Percentiles rank a stretch among this genome's conserved stretches.
Evolutionary conservation across 2,113 vertebrate genomes (phyloP).

Genomic region (Rhagologus leucostigma): DNA sequence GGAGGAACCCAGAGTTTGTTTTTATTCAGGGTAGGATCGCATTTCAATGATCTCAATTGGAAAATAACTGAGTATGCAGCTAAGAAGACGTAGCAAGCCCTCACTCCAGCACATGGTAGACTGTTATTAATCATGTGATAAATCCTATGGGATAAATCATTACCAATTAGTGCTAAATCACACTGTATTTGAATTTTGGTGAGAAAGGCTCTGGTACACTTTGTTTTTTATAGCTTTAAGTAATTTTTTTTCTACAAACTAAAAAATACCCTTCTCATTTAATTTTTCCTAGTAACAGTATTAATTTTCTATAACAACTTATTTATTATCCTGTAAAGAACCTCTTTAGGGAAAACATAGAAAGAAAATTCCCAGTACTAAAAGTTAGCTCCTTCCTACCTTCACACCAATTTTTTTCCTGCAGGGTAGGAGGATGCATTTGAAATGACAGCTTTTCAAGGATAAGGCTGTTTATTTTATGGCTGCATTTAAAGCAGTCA

Average conservation of each 20-base stretch:
- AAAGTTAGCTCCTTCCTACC: background rate
- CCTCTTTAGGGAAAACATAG: background rate
- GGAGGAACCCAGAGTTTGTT: background rate
- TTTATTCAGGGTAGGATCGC: background rate
- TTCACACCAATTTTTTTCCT: background rate
- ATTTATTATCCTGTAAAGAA: background rate
- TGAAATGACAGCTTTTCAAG: background rate
- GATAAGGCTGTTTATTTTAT: background rate
- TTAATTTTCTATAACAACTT: background rate
- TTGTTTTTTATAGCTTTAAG: background rate
- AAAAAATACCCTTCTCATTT: accelerated
- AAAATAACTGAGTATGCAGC: background rate
- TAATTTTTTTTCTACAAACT: background rate
- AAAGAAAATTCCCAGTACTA: background rate
- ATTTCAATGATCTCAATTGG: background rate
- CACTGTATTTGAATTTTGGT: background rate
- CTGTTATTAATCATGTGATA: background rate
- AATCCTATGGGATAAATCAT: background rate
- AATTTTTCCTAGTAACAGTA: background rate
- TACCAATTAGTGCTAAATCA: background rate
- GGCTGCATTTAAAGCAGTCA: background rate
- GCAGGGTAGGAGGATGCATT: background rate
- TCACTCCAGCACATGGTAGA: background rate
- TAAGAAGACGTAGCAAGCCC: background rate
- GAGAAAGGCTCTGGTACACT: background rate